Conservation (phyloP, 2,888 invertebrate species). For the Drosophila emarginata region DNA sequence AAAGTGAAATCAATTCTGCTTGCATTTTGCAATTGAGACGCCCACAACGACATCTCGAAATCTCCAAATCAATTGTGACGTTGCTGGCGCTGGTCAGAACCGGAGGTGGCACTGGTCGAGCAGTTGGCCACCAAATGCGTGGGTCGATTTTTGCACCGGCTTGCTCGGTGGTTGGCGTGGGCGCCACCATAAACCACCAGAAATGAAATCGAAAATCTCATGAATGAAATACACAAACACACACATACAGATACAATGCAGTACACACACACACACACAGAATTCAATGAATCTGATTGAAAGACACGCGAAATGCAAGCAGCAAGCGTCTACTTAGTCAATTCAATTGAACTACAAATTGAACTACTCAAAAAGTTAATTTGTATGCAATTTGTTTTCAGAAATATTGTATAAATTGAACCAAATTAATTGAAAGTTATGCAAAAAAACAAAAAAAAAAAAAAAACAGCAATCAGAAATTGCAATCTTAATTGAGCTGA, state of each 20-base stretch:
- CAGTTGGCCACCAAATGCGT: constrained; percentile 1
- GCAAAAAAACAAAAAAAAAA: background rate
- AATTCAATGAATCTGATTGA: constrained; percentile 23
- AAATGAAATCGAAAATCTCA: constrained; percentile 8
- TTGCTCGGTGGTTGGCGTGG: constrained; percentile 5
- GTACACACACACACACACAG: background rate
- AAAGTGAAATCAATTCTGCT: constrained; percentile 71
- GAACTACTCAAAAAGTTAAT: constrained; percentile 12
- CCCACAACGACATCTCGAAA: constrained; percentile 16
- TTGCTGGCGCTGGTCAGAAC: background rate
- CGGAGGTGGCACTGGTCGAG: background rate
- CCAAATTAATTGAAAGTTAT: constrained; percentile 10
- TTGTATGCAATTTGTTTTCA: constrained; percentile 1
- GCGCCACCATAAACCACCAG: background rate
- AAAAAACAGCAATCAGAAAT: background rate
- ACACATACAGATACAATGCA: background rate
- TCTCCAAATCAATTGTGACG: constrained; percentile 7
- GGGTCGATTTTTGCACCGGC: constrained; percentile 9
- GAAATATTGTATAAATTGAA: constrained; percentile 1
- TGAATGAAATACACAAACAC: constrained; percentile 20
- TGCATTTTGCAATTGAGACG: constrained; percentile 68
- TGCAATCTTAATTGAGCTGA: constrained; percentile 2
- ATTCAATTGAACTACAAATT: constrained; percentile 14
- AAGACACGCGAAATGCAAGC: constrained; percentile 27
- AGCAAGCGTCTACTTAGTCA: constrained; percentile 4